phyloP scores from a whole-genome alignment of 2,888 invertebrate genomes.

The Platypus cylindrus region DNA sequence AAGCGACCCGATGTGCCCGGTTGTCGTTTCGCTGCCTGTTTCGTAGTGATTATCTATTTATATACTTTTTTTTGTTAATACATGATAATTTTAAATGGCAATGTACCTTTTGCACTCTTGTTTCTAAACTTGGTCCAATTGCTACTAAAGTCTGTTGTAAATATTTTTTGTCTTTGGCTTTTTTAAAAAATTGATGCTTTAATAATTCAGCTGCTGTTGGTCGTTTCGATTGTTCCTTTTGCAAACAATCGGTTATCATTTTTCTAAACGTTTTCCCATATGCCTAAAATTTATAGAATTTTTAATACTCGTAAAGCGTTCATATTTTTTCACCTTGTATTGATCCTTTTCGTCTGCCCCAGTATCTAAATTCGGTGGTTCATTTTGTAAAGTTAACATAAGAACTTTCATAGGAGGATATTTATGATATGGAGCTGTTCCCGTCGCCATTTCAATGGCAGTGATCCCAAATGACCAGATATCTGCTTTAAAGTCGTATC shows the following conservation, averaged over 20 bases:
- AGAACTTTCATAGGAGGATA: constrained; percentile 99
- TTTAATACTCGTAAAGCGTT: background rate
- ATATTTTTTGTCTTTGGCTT: constrained; percentile 88
- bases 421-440: constrained; percentile 97
- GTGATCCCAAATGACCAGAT: constrained; percentile 93
- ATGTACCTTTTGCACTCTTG: constrained; percentile 74
- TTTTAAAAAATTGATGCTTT: constrained; percentile 96
- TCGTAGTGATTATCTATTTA: too few species aligned
- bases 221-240: constrained; percentile 88
- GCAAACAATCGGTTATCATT: constrained; percentile 92
- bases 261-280: constrained; percentile 96
- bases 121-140: constrained; percentile 78
- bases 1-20: constrained; percentile 76
- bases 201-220: constrained; percentile 91
- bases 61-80: constrained; percentile 3
- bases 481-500: constrained; percentile 96
- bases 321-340: constrained; percentile 57
- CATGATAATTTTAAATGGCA: constrained; percentile 1
- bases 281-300: constrained; percentile 35
- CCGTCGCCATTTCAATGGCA: constrained; percentile 97
- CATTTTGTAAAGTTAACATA: constrained; percentile 96
- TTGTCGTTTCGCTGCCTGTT: constrained; percentile 57
- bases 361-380: constrained; percentile 92
- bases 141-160: constrained; percentile 74
- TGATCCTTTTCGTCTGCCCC: constrained; percentile 94